Percentiles rank a stretch among this genome's conserved stretches.
These are phyloP conservation scores for Glyphotaelius pellucidus DNA, from an alignment of 2,888 invertebrate genomes.

Conservation along the genomic window DNA sequence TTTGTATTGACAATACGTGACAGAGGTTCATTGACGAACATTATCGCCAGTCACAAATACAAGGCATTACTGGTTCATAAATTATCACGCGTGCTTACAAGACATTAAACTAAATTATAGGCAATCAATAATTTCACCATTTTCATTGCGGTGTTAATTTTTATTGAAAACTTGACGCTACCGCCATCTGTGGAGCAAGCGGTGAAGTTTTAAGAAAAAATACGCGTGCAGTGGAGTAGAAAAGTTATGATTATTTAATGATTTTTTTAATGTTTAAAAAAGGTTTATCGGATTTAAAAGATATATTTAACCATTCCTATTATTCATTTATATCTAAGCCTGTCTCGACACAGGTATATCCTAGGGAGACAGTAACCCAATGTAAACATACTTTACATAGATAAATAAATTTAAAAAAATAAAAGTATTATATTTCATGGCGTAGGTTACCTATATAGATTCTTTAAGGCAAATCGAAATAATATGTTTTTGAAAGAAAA, in stretches of 20 bases:
- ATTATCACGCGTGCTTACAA: constrained; percentile 34
- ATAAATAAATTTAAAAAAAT: no score
- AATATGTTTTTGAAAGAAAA: no score
- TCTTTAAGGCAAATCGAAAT: no score
- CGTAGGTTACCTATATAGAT: no score
- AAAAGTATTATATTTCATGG: no score
- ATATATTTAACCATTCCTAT: no score
- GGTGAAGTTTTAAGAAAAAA: constrained; percentile 56
- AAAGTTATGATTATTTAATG: background rate
- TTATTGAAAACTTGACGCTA: constrained; percentile 46
- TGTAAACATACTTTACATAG: no score
- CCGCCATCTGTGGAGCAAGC: constrained; percentile 58
- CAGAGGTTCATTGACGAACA: constrained; percentile 6
- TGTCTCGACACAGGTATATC: no score
- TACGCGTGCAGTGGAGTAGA: constrained; percentile 52
- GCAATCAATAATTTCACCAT: constrained; percentile 42
- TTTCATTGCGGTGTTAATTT: constrained; percentile 27
- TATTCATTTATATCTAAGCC: no score
- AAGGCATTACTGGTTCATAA: constrained; percentile 5
- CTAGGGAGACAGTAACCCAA: no score
- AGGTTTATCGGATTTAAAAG: no score
- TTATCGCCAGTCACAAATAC: background rate
- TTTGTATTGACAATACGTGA: constrained; percentile 15
- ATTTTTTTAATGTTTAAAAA: background rate
- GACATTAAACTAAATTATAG: constrained; percentile 32